Evolutionary conservation across 1,140 invertebrate species (phyloP), one percentile per base, ranked within the genome.

Genomic region (Episyrphus balteatus): DNA sequence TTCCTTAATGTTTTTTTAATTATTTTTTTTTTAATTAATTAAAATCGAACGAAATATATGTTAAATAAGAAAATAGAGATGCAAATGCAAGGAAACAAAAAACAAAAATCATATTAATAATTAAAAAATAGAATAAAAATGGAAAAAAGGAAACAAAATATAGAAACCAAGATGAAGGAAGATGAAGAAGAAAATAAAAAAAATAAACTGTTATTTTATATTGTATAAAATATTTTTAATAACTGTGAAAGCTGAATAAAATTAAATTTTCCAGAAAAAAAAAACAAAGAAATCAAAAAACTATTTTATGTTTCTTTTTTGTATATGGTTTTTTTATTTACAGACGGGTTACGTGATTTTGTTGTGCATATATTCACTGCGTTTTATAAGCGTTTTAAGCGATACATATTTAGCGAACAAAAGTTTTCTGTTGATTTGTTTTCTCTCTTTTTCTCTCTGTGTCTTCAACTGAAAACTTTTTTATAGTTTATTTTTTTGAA

Each of bases 241-340:
- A 66, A 65, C 64, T 66, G 61, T 67, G 63, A 66, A 66, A 66
- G 62, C 61, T 66, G 65, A 66, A 66, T 64, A 64, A 66, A 66
- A 66, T 62, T 65, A 65, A 61, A 55, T 51, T 44, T 26, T 26
- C 21, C 21, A 26, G 21, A 26, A 26, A 26, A 41, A 47, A 49
- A 49, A 41, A 41, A 41, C 52, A 53, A 56, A 48, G 50, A 52
- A 51, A 56, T 55, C 10, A 44, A 59, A 54, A 52, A 48, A 52
- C 21, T 26, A 26, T 26, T 26, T 26, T 26, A 26, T 26, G 21
- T 26, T 26, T 26, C 21, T 26, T 26, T 26, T 26, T 26, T 26
- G 21, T 26, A 26, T 26, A 26, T 26, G 21, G 21, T 26, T 26
- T 26, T n/a, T 26, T 26, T 26, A 26, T 26, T 26, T 26, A 26